These are phyloP conservation scores for Pseudopodoces humilis DNA, from an alignment of 2,113 vertebrate genomes.

Conservation along the genomic window DNA sequence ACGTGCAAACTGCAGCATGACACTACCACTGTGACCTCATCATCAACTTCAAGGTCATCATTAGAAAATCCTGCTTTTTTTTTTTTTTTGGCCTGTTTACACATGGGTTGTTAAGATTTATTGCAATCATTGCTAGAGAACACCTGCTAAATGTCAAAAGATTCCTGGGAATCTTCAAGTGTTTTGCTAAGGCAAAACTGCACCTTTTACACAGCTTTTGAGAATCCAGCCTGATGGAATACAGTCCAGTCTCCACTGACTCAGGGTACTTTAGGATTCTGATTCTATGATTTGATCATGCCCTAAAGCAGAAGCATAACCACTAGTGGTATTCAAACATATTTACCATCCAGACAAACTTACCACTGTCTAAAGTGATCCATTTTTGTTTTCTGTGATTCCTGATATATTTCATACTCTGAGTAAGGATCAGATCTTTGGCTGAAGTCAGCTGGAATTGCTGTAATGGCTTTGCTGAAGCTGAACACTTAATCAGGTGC, in stretches of 20 bases:
- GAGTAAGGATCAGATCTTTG: not conserved
- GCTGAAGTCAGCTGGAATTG: not conserved
- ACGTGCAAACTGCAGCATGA: slow-evolving; percentile 36
- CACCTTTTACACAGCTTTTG: not conserved
- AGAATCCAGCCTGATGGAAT: not conserved
- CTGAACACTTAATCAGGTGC: not conserved
- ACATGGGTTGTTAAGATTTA: not conserved
- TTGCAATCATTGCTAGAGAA: not conserved
- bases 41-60: slow-evolving; percentile 38
- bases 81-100: not conserved
- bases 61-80: not conserved
- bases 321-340: not conserved
- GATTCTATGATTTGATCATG: not conserved
- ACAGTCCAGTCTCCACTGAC: not conserved
- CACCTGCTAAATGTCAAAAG: slow-evolving; percentile 32
- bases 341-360: not conserved
- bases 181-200: not conserved
- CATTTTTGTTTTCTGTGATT: not conserved
- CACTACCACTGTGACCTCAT: not conserved
- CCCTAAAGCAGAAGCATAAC: not conserved
- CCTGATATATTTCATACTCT: fast-evolving
- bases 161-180: slow-evolving; percentile 26
- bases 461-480: not conserved
- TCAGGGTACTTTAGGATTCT: not conserved
- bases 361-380: not conserved